Conservation (phyloP, 2,888 invertebrate genomes). For the Calliopum simillimum region DNA sequence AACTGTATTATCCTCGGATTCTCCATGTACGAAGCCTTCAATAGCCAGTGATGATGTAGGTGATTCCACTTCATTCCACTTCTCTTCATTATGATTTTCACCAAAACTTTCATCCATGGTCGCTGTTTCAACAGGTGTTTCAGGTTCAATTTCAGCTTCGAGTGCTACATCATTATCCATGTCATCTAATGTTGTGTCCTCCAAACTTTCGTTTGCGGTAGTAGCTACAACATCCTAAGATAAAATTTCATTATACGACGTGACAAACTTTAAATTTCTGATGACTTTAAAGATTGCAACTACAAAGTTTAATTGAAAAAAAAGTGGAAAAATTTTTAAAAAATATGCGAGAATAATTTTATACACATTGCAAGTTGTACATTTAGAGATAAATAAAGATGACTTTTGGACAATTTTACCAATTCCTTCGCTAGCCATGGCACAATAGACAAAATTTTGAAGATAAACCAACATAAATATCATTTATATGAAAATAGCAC, state of each 20-base stretch:
- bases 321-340: background rate
- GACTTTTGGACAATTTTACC: no score
- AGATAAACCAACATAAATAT: no score
- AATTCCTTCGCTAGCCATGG: no score
- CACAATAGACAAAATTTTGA: no score
- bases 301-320: background rate
- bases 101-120: slow-evolving; percentile 4
- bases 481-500: no score
- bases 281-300: no score
- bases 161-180: slow-evolving; percentile 9
- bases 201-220: background rate
- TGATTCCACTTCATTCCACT: slow-evolving; percentile 49
- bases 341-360: no score
- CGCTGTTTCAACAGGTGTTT: background rate
- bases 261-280: no score
- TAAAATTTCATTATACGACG: background rate
- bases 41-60: slow-evolving; percentile 65
- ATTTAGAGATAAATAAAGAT: no score
- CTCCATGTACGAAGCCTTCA: slow-evolving; percentile 65
- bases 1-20: slow-evolving; percentile 67
- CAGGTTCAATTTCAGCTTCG: slow-evolving; percentile 4
- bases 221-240: background rate
- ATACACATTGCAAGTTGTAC: no score
- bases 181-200: background rate
- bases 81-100: slow-evolving; percentile 40